Evolutionary conservation across 2,797 vertebrate species (phyloP).

Genomic region (Percopsis omiscomaycus): DNA sequence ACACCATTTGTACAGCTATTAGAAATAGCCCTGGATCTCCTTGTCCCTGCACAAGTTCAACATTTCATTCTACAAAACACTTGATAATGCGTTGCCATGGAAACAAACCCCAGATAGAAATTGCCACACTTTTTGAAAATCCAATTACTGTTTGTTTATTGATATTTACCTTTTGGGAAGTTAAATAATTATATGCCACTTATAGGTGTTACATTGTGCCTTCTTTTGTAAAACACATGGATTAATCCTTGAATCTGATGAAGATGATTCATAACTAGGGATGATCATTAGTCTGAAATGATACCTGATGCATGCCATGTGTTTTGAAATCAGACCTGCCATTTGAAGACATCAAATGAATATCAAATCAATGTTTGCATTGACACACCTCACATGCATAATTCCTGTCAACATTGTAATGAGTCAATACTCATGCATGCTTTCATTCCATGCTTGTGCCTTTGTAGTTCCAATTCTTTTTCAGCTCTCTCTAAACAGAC

Average conservation of each 20-base stretch:
- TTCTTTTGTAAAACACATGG: too few species aligned
- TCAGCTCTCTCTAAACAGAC: too few species aligned
- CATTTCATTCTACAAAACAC: conserved; percentile 43
- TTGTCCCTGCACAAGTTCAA: conserved; percentile 38
- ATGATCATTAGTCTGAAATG: too few species aligned
- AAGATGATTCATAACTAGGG: too few species aligned
- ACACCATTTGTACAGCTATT: too few species aligned
- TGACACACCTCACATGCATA: conserved; percentile 3
- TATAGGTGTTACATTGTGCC: too few species aligned
- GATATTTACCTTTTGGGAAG: not conserved
- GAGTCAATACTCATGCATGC: too few species aligned
- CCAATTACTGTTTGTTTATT: conserved; percentile 35
- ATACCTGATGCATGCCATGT: not conserved
- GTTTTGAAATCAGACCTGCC: conserved; percentile 4
- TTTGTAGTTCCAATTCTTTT: too few species aligned
- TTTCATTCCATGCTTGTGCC: too few species aligned
- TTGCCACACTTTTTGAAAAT: conserved; percentile 34
- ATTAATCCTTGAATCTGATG: not conserved
- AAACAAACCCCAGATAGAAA: conserved; percentile 49
- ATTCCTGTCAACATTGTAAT: too few species aligned
- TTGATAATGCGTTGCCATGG: conserved; percentile 62
- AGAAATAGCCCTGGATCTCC: conserved; percentile 36
- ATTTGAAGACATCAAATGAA: not conserved
- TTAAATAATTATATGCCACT: too few species aligned
- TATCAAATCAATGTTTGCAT: conserved; percentile 14